Conservation (phyloP, 2,113 vertebrate species). For the Neodontobutis hainanensis region DNA sequence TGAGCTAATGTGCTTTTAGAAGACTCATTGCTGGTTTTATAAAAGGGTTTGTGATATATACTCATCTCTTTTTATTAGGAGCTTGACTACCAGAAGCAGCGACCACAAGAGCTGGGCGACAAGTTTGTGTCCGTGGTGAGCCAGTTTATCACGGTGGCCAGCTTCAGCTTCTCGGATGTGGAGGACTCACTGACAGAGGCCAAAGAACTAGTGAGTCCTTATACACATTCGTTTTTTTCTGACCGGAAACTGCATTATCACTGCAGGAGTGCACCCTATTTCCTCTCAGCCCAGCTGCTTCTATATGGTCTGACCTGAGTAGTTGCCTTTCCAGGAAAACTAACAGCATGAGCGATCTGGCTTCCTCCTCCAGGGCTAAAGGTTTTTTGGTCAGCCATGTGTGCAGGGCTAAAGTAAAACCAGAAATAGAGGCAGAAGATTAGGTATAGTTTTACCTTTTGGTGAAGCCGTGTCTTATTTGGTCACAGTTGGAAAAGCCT, state of each 20-base stretch:
- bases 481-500: neutral
- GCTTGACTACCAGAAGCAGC: conserved; percentile 92
- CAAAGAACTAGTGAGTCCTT: conserved; percentile 89
- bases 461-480: neutral
- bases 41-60: neutral
- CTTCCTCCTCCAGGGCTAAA: conserved; percentile 47
- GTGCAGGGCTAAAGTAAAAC: conserved; percentile 27
- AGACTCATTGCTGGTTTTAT: neutral
- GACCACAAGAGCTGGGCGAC: conserved; percentile 85
- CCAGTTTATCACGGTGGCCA: conserved; percentile 97
- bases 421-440: conserved; percentile 11
- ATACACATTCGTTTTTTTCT: neutral
- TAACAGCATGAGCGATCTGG: conserved; percentile 46
- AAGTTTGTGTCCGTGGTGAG: conserved; percentile 98
- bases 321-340: conserved; percentile 44
- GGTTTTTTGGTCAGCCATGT: conserved; percentile 23
- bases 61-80: conserved; percentile 78
- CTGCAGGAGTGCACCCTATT: conserved; percentile 38
- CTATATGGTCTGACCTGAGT: conserved; percentile 34
- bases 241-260: neutral
- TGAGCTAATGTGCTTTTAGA: neutral
- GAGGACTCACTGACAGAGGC: conserved; percentile 94
- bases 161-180: conserved; percentile 97
- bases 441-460: conserved; percentile 20
- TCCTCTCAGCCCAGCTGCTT: conserved; percentile 45